These are phyloP conservation scores for Eurytoma californica DNA, from an alignment of 2,888 invertebrate genomes.

Conservation along the genomic window DNA sequence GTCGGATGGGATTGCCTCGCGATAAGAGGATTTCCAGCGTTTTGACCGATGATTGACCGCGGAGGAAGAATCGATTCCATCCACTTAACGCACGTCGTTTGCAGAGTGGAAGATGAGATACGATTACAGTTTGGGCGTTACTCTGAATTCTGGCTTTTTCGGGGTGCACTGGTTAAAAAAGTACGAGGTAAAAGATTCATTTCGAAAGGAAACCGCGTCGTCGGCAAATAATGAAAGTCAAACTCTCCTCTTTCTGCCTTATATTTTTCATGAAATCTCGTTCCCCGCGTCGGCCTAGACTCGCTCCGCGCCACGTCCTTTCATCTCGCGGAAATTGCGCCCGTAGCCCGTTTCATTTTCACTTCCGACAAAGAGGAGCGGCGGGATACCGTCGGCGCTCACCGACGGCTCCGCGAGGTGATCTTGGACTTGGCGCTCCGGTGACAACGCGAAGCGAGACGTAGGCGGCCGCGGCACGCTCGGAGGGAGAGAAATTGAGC, in stretches of 20 bases:
- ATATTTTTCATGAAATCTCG: slow-evolving; percentile 43
- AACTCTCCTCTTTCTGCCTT: slow-evolving; percentile 47
- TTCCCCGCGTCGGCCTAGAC: slow-evolving; percentile 3
- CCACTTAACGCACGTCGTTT: background rate
- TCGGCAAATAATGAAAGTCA: slow-evolving; percentile 39
- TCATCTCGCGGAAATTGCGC: slow-evolving; percentile 54
- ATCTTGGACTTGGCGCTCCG: slow-evolving; percentile 59
- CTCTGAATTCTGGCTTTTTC: background rate
- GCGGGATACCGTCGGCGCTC: slow-evolving; percentile 1
- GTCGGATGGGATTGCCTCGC: slow-evolving; percentile 1
- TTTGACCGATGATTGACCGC: background rate
- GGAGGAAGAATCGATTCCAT: background rate
- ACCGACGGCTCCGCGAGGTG: slow-evolving; percentile 39
- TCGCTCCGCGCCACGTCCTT: slow-evolving; percentile 23
- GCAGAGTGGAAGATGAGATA: background rate
- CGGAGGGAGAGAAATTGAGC: slow-evolving; percentile 59
- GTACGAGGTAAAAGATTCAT: slow-evolving; percentile 2
- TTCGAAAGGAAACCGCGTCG: background rate
- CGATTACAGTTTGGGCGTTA: background rate
- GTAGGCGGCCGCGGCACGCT: slow-evolving; percentile 22
- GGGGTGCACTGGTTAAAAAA: background rate
- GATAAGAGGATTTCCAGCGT: background rate
- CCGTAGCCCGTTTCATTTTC: slow-evolving; percentile 56
- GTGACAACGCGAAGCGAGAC: slow-evolving; percentile 41
- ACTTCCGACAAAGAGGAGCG: slow-evolving; percentile 56